These are phyloP conservation scores for Sitobion miscanthi DNA, from an alignment of 1,140 invertebrate species.

Conservation along the genomic window DNA sequence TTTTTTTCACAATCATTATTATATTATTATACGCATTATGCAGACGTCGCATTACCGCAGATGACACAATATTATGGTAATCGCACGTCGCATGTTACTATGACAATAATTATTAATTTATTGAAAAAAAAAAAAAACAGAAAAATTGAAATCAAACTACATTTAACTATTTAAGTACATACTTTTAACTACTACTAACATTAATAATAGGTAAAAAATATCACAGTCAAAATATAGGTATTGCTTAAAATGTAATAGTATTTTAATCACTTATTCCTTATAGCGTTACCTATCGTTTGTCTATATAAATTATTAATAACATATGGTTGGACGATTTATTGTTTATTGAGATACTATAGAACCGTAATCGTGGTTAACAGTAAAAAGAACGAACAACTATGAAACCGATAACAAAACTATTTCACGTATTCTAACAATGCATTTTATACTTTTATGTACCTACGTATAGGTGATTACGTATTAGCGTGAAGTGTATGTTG, in stretches of 20 bases:
- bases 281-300: background rate
- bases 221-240: constrained; percentile 33
- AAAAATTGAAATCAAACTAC: background rate
- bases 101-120: background rate
- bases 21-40: background rate
- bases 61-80: background rate
- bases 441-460: background rate
- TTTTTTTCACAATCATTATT: constrained; percentile 20
- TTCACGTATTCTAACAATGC: background rate
- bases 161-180: background rate
- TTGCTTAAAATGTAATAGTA: constrained; percentile 33
- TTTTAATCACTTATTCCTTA: background rate
- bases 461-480: background rate
- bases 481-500: background rate
- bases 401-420: background rate
- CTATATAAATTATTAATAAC: constrained; percentile 8
- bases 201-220: constrained; percentile 23
- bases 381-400: background rate
- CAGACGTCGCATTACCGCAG: background rate
- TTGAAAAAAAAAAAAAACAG: background rate
- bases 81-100: background rate
- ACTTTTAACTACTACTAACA: background rate
- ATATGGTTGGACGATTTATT: background rate
- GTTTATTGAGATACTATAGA: background rate
- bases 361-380: background rate